Base-by-base conservation (phyloP, 2,888 invertebrate species). In the Melinaea marsaeus region DNA sequence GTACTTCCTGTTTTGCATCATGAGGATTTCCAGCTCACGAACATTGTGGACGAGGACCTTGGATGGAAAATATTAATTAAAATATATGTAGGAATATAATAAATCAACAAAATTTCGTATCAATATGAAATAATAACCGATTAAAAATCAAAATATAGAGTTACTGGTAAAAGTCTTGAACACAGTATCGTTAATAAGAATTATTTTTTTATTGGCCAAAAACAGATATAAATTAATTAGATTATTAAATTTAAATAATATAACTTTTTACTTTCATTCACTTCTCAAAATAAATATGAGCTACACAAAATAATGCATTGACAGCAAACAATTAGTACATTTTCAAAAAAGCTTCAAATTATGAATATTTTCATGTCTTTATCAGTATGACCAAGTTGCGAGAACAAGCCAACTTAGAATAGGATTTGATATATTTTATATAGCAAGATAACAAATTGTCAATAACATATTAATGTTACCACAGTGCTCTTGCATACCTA, bases 1-100 rank as follows among this genome's bases (percentile, higher is more conserved):
- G 91, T 96, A 99, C 74, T 96, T 96, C 75, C 98, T 94, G 91
- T 99, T 99, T 86, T 99, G 99, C 99, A 99, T 99, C 95, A 99
- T 94, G 60, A 99, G 92, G 77, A 99, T 96, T 88, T 99, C 99
- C 72, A 99, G 90, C 90, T 99, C 99, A 93, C 97, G 90, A 33
- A 92, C 86, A 33, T 91, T 91, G 86, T 91, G 91, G 46, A 91
- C 86, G 55, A 91, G 78, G 51, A 91, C 91, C 91, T 91, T 78
- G 0, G 68, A 68, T 34, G 9, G 42, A 9, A 9, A 42, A 42
- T 42, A 42, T 5, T 42, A 0, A 9, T 42, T 9, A 42, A 42
- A 9, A 9, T 42, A 37, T 37, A 37, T 4, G 37, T 22, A 22
- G 22, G 22, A 22, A 22, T 22, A 22, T 22, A 1, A 22, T 22